These are phyloP conservation scores for Scaptomyza polygonia DNA, from an alignment of 2,888 invertebrate species.

Conservation along the genomic window DNA sequence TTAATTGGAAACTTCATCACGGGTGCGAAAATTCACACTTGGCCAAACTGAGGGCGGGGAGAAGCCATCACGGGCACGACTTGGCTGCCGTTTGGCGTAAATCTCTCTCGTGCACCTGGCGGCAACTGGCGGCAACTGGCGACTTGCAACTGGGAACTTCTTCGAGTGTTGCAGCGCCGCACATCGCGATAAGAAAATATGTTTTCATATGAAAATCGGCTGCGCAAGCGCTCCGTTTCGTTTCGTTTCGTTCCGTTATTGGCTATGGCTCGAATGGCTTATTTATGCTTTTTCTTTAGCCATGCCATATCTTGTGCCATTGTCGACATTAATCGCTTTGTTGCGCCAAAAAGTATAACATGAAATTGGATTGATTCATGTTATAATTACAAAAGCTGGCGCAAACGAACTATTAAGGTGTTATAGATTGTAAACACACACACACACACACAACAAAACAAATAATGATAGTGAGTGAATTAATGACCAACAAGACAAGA, in stretches of 20 bases:
- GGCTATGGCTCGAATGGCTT: constrained; percentile 69
- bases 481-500: constrained; percentile 10
- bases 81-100: constrained; percentile 77
- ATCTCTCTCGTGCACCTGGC: constrained; percentile 71
- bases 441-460: constrained; percentile 28
- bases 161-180: constrained; percentile 47
- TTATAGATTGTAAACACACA: constrained; percentile 3
- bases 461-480: constrained; percentile 31
- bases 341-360: constrained; percentile 74
- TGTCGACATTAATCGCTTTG: constrained; percentile 76
- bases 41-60: constrained; percentile 49
- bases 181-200: constrained; percentile 79
- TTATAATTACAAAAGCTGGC: constrained; percentile 69
- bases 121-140: constrained; percentile 50
- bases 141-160: constrained; percentile 12
- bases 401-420: constrained; percentile 17
- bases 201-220: constrained; percentile 64
- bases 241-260: constrained; percentile 61
- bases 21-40: constrained; percentile 82
- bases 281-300: constrained; percentile 77
- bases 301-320: constrained; percentile 74
- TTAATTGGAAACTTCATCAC: constrained; percentile 83
- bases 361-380: constrained; percentile 78
- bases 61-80: constrained; percentile 64
- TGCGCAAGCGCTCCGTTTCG: constrained; percentile 46